Conservation (phyloP, 2,888 invertebrate genomes). For the Sisyra nigra region DNA sequence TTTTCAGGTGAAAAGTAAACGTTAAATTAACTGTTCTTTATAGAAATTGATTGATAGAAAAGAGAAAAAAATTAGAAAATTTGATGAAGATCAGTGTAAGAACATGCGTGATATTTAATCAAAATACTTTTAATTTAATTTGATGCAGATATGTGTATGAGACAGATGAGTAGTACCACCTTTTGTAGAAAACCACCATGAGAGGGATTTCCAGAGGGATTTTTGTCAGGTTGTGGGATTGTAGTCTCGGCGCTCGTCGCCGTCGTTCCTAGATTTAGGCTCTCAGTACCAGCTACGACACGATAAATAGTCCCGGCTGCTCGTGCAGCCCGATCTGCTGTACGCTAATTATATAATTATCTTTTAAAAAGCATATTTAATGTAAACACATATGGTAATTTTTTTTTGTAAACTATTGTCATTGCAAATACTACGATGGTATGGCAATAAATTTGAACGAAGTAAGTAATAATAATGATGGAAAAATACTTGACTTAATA, state of each 20-base stretch:
- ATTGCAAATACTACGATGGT: neutral
- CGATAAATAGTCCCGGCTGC: constrained; percentile 65
- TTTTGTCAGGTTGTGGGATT: constrained; percentile 15
- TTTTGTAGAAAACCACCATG: constrained; percentile 5
- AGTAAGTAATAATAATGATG: no score
- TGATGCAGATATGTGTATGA: neutral
- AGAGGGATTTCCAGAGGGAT: constrained; percentile 4
- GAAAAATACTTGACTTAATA: no score
- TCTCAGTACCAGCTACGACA: constrained; percentile 62
- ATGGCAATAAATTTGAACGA: neutral
- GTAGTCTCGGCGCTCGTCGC: constrained; percentile 38
- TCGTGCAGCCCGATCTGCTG: constrained; percentile 65
- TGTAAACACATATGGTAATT: no score
- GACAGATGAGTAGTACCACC: constrained; percentile 6
- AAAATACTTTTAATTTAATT: neutral
- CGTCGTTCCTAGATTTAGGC: constrained; percentile 51
- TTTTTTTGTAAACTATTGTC: no score
- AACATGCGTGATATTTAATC: neutral
- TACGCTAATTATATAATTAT: constrained; percentile 32
- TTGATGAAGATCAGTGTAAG: neutral
- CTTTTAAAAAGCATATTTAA: neutral
- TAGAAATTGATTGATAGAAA: neutral
- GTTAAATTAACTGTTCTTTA: no score
- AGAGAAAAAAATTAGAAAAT: neutral
- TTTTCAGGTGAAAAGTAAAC: neutral